phyloP scores from a whole-genome alignment of 2,113 vertebrate genomes.

The Sebastes schlegelii region DNA sequence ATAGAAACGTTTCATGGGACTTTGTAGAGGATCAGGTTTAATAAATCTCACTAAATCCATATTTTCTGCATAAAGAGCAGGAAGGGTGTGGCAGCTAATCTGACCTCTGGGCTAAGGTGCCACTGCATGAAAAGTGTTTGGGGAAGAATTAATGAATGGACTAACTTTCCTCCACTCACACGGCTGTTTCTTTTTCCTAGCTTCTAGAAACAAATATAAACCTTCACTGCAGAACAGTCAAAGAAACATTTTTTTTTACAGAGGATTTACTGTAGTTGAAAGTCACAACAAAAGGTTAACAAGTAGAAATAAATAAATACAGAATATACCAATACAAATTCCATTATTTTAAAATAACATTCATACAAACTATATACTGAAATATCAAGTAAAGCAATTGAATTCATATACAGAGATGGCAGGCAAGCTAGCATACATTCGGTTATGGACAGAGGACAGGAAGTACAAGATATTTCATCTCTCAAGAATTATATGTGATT shows the following conservation, averaged over 20 bases:
- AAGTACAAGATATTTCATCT: not conserved
- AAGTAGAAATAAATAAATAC: not conserved
- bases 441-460: not conserved
- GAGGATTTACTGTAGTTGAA: conserved; percentile 13
- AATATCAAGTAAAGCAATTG: not conserved
- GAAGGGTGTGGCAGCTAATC: conserved; percentile 56
- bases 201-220: conserved; percentile 26
- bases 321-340: not conserved
- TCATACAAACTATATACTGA: not conserved
- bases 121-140: conserved; percentile 18
- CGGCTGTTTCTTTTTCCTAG: not conserved
- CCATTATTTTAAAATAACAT: not conserved
- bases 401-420: not conserved
- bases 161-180: conserved; percentile 21
- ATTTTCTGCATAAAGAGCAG: conserved; percentile 48
- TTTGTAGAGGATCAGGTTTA: conserved; percentile 59
- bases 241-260: not conserved
- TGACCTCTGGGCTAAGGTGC: conserved; percentile 48
- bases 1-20: conserved; percentile 43
- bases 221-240: not conserved
- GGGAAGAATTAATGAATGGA: conserved; percentile 42
- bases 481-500: not conserved
- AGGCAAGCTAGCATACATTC: not conserved
- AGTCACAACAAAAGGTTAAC: not conserved
- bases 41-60: conserved; percentile 67